These are phyloP conservation scores for Apus apus DNA, from an alignment of 2,113 vertebrate species.

Conservation along the genomic window DNA sequence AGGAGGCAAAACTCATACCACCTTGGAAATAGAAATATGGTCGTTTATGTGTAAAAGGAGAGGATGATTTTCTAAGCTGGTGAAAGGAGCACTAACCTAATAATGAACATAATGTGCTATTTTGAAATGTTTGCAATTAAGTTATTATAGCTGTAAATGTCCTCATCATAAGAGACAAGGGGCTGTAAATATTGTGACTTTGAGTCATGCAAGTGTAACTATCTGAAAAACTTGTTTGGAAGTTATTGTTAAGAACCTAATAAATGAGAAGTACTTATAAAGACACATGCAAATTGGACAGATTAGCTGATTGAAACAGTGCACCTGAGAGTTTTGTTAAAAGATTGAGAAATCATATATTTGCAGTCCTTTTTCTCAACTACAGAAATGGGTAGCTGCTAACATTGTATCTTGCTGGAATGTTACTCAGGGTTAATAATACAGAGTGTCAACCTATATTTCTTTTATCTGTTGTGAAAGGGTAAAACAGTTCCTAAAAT, in stretches of 20 bases:
- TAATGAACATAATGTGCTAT: neutral
- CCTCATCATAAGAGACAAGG: neutral
- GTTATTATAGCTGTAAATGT: neutral
- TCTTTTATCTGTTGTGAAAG: neutral
- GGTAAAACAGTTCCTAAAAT: neutral
- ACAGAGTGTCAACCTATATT: neutral
- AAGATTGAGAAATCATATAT: neutral
- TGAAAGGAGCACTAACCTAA: neutral
- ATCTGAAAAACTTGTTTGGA: neutral
- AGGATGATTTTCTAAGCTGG: neutral
- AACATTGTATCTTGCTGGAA: neutral
- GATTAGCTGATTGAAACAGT: neutral
- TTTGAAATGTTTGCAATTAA: neutral
- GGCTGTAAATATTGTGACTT: neutral
- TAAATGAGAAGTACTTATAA: neutral
- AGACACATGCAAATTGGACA: neutral
- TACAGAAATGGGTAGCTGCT: neutral
- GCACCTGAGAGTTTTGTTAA: neutral
- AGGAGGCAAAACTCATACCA: neutral
- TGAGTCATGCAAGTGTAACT: neutral
- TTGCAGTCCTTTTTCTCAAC: neutral
- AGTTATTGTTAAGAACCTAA: neutral
- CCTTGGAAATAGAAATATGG: neutral
- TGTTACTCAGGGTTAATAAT: neutral
- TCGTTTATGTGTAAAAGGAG: neutral